phyloP scores from a whole-genome alignment of 2,797 vertebrate species.

The Xerus rutilus region DNA sequence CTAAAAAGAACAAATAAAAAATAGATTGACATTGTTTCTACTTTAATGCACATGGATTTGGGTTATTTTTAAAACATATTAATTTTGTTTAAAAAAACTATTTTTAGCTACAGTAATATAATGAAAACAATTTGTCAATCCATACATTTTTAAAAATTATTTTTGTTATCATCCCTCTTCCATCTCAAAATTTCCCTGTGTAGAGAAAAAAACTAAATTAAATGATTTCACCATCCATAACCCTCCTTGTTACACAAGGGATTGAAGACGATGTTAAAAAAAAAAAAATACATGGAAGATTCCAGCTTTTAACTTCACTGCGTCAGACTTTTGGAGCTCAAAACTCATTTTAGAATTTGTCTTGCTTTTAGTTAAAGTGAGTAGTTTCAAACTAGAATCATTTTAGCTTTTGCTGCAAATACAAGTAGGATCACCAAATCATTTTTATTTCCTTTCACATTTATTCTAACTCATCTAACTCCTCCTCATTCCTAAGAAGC shows the following conservation, averaged over 20 bases:
- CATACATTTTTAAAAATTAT: not conserved
- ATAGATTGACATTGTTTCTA: not conserved
- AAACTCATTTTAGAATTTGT: not conserved
- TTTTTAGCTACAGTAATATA: not conserved
- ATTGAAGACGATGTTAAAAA: not conserved
- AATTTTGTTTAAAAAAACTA: not conserved
- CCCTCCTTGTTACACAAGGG: not conserved
- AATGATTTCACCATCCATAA: not conserved
- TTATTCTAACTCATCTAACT: not conserved
- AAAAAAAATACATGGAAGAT: too few relatives aligned
- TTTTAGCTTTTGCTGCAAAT: not conserved
- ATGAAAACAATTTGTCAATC: not conserved
- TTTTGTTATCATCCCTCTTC: not conserved
- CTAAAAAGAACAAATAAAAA: too few relatives aligned
- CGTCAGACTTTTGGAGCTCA: not conserved
- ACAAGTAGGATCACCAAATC: not conserved
- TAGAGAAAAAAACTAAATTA: not conserved
- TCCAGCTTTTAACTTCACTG: not conserved
- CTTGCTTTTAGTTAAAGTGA: not conserved
- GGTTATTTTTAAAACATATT: not conserved
- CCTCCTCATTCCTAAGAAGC: not conserved
- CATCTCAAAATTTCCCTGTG: not conserved
- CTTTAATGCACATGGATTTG: not conserved
- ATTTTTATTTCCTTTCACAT: not conserved
- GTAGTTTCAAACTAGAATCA: not conserved